Base-by-base conservation (phyloP, 2,888 invertebrate genomes). In the Drymonia ruficornis region DNA sequence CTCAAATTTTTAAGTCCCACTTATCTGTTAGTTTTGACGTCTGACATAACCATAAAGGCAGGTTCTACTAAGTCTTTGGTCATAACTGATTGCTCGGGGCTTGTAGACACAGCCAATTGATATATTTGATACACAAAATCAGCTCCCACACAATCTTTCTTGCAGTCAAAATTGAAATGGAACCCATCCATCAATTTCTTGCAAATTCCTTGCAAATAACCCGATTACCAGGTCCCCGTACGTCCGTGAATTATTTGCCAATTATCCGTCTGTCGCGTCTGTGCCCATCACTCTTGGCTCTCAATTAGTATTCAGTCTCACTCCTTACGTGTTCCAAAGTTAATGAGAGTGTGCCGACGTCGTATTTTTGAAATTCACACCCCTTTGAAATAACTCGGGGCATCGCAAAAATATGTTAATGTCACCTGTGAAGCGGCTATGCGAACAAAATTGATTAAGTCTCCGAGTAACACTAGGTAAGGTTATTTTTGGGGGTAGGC, bases 341-440 rank as follows among this genome's bases (percentile, higher is more conserved):
- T 90, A 91, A 91, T 90, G 89, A 87, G 86, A 84, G 79, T 79
- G 84, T 83, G 80, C 78, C 70, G 73, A 65, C 78, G 83, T 76
- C 75, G 86, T 90, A 90, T 89, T 89, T 91, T 91, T 89, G 88
- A 89, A 84, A 81, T 81, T 81, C 83, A 76, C 78, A 72, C 81
- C 87, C 47, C 89, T 91, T 90, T 91, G 89, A 87, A 81, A 84
- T 71, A 78, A 76, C 81, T 74, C 68, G 78, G 76, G 76, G 70
- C 83, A 83, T 80, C 81, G 83, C 84, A 83, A 87, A 89, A 88
- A 88, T 90, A 90, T 91, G 91, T 80, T 83, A 90, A 91, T 90
- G 72, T 63, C 75, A 78, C 79, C 76, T 77, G 76, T 69, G 82
- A 73, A 70, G 76, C 73, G 74, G 73, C 67, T 76, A 80, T 75